A percentile compares a stretch with the other conserved stretches of the same genome.
Evolutionary conservation across 2,113 vertebrate genomes (phyloP).

Genomic region (Gadus macrocephalus): DNA sequence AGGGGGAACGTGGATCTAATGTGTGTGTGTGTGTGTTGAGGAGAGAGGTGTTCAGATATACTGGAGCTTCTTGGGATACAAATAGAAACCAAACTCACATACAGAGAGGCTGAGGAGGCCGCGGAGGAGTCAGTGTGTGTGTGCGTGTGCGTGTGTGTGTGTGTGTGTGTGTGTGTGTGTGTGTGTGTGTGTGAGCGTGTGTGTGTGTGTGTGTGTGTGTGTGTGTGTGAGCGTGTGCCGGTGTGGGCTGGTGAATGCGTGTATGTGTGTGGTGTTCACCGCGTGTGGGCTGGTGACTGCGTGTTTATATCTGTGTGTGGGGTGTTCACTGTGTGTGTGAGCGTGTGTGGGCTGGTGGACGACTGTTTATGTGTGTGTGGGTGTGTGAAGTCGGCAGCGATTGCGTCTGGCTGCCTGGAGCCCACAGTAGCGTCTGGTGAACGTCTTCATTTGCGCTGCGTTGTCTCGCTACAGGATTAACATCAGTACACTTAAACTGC

Average conservation of each 20-base stretch:
- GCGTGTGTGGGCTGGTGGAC: not conserved
- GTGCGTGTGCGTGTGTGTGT: not conserved
- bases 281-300: slow-evolving; percentile 2
- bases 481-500: too few species aligned
- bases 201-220: not conserved
- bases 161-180: too few species aligned
- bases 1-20: too few species aligned
- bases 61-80: not conserved
- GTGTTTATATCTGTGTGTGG: not conserved
- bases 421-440: too few species aligned
- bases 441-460: too few species aligned
- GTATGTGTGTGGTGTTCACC: not conserved
- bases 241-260: slow-evolving; percentile 5
- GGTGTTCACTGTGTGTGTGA: not conserved
- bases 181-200: too few species aligned
- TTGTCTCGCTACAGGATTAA: too few species aligned
- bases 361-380: not conserved
- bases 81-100: not conserved
- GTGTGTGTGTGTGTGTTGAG: too few species aligned
- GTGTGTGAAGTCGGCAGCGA: not conserved
- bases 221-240: not conserved
- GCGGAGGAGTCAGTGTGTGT: not conserved
- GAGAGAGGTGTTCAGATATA: too few species aligned
- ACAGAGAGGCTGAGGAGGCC: too few species aligned
- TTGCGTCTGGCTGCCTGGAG: too few species aligned